Evolutionary conservation across 2,113 vertebrate genomes (phyloP), one percentile per base, ranked within the genome.

Genomic region (Gambusia holbrooki): DNA sequence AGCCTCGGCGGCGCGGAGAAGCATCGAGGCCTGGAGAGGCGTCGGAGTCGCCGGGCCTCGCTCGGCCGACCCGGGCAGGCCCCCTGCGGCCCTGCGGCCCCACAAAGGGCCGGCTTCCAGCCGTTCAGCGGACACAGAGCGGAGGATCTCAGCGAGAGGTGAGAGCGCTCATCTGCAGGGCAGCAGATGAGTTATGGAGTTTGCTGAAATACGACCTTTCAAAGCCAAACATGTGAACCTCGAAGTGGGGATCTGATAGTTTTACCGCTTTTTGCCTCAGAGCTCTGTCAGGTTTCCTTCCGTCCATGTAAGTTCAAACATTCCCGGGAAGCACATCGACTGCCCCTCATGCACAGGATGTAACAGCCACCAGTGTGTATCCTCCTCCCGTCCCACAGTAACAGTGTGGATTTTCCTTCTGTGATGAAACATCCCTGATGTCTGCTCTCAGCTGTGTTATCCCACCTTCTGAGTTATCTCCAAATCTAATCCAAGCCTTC

Each of bases 31-130:
- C 88, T 97, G 40, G 95, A 97, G 86, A 96, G 97, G 37, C 93
- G 97, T n/a, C 93, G 96, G 72, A 99, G 97, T 87, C 95, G 96
- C 71, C 93, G 97, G 72, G 96, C 97, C 80, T 98, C 96, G 0
- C 92, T 96, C 25, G 91, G 94, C 0, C 80, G 94, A 25, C 95
- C 96, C 0, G 94, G 95, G 0, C 94, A 95, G 0, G 91, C 93
- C 4, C 95, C 96, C 0, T 94, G 95, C 32, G 81, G 94, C 83
- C 91, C 93, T 0, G 87, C 90, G 0, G 93, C 94, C 37, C 94
- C 92, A 1, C 74, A 84, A 0, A 90, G 84, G 76, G 73, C 92
- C 0, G 51, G 88, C 88, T 93, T 95, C 86, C 82, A 89, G 32
- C 82, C 92, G 15, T 92, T 93, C 78, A 94, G 87, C 0, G 90